Evolutionary conservation across 2,888 invertebrate genomes (phyloP).

Genomic region (Apamea epomidion): DNA sequence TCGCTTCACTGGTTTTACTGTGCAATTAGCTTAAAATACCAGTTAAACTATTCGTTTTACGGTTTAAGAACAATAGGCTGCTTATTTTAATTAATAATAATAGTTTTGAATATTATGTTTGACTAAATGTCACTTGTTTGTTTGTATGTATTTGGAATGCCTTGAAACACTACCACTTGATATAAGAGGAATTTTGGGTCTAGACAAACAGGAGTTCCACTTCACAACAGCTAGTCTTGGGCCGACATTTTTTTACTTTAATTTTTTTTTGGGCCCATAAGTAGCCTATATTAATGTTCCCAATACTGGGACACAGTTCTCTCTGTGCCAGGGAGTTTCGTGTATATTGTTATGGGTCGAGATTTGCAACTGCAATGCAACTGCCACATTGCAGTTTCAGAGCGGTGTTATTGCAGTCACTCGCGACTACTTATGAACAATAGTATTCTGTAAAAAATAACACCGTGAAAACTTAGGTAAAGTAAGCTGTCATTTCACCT

Average conservation of each 20-base stretch:
- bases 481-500: too few species aligned
- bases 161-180: background rate
- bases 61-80: constrained; percentile 20
- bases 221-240: background rate
- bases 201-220: background rate
- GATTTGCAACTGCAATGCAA: background rate
- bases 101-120: constrained; percentile 6
- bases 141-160: background rate
- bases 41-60: constrained; percentile 35
- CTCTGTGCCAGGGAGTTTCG: too few species aligned
- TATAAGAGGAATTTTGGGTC: background rate
- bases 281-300: too few species aligned
- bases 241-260: background rate
- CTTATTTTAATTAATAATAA: constrained; percentile 4
- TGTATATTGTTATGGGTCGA: background rate
- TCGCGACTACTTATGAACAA: background rate
- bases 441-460: too few species aligned
- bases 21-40: constrained; percentile 30
- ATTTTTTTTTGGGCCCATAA: too few species aligned
- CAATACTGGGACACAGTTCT: too few species aligned
- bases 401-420: background rate
- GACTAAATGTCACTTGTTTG: constrained; percentile 18
- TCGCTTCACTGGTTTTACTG: constrained; percentile 37
- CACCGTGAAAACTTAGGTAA: too few species aligned
- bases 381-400: background rate